Conservation (phyloP, 2,888 invertebrate genomes). For the Leptarthrus brevirostris region DNA sequence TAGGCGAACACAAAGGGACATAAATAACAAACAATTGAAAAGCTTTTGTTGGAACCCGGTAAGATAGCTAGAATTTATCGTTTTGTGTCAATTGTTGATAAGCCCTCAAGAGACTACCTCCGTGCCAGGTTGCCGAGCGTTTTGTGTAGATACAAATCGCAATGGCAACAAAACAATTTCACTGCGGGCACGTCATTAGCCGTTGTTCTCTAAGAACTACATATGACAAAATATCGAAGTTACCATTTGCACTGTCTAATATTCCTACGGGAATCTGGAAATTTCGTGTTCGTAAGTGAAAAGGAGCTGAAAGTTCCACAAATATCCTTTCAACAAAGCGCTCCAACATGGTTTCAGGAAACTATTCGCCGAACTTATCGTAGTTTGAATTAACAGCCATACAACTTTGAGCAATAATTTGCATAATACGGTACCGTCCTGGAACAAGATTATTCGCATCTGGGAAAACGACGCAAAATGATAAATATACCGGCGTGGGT, state of each 20-base stretch:
- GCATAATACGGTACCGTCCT: neutral
- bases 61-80: constrained; percentile 24
- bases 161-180: neutral
- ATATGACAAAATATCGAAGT: too few relatives aligned
- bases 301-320: neutral
- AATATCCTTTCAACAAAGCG: constrained; percentile 32
- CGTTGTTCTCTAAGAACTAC: neutral
- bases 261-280: too few relatives aligned
- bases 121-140: neutral
- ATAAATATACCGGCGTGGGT: neutral
- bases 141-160: neutral
- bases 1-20: constrained; percentile 18
- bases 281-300: too few relatives aligned
- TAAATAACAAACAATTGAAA: constrained; percentile 43
- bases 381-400: constrained; percentile 34
- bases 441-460: neutral
- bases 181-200: neutral
- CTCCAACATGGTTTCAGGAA: constrained; percentile 24
- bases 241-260: too few relatives aligned
- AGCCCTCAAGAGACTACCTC: neutral
- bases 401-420: constrained; percentile 41
- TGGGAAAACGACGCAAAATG: too few relatives aligned
- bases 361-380: constrained; percentile 41
- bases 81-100: constrained; percentile 17
- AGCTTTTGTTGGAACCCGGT: constrained; percentile 21